These are phyloP conservation scores for Xenus cinereus DNA, from an alignment of 2,113 vertebrate species.

Conservation along the genomic window DNA sequence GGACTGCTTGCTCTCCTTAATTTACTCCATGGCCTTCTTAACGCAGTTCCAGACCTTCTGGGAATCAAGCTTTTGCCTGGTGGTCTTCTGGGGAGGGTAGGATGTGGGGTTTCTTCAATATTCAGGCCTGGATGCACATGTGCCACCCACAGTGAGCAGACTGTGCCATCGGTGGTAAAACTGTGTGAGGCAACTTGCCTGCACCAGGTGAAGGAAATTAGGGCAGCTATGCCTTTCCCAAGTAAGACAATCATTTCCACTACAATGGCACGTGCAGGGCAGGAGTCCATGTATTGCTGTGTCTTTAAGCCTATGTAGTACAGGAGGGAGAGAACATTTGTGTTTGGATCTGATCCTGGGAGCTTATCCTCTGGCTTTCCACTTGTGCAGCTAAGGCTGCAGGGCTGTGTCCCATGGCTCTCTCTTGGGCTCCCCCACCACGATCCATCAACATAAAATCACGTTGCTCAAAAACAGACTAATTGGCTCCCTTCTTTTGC, in stretches of 20 bases:
- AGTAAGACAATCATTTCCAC: neutral
- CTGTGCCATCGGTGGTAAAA: neutral
- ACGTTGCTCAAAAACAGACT: neutral
- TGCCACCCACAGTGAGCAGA: neutral
- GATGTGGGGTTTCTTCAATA: neutral
- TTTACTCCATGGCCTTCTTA: neutral
- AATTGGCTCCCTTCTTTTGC: neutral
- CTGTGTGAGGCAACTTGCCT: neutral
- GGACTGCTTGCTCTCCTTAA: neutral
- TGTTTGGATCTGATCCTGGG: neutral
- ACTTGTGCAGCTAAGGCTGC: neutral
- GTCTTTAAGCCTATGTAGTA: neutral
- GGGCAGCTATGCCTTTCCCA: neutral
- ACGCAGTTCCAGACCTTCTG: neutral
- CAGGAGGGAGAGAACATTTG: neutral
- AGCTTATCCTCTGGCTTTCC: neutral
- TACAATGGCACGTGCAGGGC: neutral
- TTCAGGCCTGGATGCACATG: neutral
- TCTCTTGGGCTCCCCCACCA: neutral
- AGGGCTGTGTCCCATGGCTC: neutral
- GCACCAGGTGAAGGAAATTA: neutral
- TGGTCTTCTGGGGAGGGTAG: neutral
- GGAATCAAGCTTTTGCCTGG: neutral
- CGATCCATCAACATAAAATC: neutral
- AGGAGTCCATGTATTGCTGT: neutral